Base-by-base conservation (phyloP, 2,797 vertebrate species). In the Ptychadena robeensis region DNA sequence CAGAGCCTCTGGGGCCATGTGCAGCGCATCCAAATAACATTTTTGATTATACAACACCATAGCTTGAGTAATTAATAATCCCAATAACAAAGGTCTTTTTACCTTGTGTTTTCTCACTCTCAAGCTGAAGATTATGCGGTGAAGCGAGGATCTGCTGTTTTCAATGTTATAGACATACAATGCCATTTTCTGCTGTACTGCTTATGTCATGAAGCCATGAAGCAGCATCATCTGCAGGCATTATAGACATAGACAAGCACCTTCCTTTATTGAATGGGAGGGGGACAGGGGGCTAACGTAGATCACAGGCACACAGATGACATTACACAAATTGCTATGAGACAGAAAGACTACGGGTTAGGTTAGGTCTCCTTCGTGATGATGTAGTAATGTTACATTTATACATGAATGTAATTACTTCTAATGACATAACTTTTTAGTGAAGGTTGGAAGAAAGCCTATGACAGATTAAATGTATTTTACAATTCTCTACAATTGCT, bases 291-390 rank as follows among this genome's bases (percentile, higher is more conserved):
- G 34, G 27, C 61, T 64, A n/a, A 27, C 74, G 25, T 77, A 66
- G 37, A 66, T 66, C 74, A 77, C 18, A 40, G 59, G 59, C 59
- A 28, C 59, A 28, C 59, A 65, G 37, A 76, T 76, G 73, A 65
- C 73, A 76, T 65, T 76, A 44, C 32, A 76, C 35, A 76, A 64
- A 76, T 76, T 76, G 61, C 37, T 66, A 40, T n/a, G 63, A 66
- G 30, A 66, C 74, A 66, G 10, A 66, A 34, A 32, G 66, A n/a
- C 66, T 68, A 11, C n/a, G 38, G 28, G 63, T 48, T n/a, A 64
- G 59, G 57, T 64, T 22, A 77, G 63, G 63, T 66, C 74, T 65
- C 31, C 74, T 34, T 31, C 18, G 28, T 66, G 28, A 65, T 65
- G 59, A 44, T 77, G 74, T 77, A 66, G 27, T 66, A 66, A 66